These are phyloP conservation scores for Tetraodon nigroviridis DNA, from an alignment of 2,113 vertebrate species.

Conservation along the genomic window DNA sequence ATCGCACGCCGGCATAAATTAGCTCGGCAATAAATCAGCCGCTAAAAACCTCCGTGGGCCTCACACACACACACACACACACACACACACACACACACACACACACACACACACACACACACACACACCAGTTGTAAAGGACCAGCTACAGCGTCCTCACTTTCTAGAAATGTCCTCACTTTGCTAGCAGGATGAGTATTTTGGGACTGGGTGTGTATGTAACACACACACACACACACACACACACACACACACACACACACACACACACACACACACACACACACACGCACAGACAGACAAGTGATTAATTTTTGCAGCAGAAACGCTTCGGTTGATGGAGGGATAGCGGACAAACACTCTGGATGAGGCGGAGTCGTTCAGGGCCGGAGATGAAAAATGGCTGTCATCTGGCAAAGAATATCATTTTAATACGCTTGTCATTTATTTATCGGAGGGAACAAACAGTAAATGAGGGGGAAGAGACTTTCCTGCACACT, in stretches of 20 bases:
- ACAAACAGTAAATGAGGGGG: slow-evolving; percentile 20
- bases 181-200: too few relatives aligned
- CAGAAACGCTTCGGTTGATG: slow-evolving; percentile 50
- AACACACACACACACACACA: slow-evolving; percentile 33
- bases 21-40: slow-evolving; percentile 75
- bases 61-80: slow-evolving; percentile 36
- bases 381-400: slow-evolving; percentile 62
- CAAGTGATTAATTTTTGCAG: slow-evolving; percentile 70
- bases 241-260: slow-evolving; percentile 16
- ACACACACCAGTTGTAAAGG: not conserved
- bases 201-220: too few relatives aligned
- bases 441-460: slow-evolving; percentile 45
- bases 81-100: slow-evolving; percentile 16
- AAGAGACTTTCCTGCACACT: not conserved
- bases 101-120: slow-evolving; percentile 9
- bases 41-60: slow-evolving; percentile 68
- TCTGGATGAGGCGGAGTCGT: slow-evolving; percentile 37
- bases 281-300: slow-evolving; percentile 17
- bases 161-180: too few relatives aligned
- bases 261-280: slow-evolving; percentile 11
- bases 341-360: slow-evolving; percentile 30
- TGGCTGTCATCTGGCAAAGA: slow-evolving; percentile 54
- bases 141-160: too few relatives aligned
- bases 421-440: slow-evolving; percentile 60
- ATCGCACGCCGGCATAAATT: slow-evolving; percentile 73